phyloP scores from a whole-genome alignment of 2,797 vertebrate genomes.

The Manis crassicaudata region DNA sequence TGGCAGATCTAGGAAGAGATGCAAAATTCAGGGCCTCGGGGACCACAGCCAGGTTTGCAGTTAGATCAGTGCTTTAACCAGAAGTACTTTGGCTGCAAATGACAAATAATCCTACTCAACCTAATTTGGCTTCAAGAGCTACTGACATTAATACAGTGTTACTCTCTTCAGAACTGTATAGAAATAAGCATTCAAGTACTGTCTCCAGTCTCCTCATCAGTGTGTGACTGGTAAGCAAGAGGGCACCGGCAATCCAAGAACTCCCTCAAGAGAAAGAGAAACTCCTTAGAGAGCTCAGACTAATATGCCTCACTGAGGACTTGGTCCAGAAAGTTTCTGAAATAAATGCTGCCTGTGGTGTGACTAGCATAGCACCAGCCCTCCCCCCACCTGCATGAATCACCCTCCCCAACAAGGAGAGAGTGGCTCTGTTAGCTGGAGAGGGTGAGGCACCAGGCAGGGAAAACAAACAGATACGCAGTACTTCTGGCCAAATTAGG shows the following conservation, averaged over 20 bases:
- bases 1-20: neutral
- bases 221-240: neutral
- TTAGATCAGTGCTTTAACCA: neutral
- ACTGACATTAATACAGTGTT: neutral
- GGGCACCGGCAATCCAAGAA: neutral
- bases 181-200: neutral
- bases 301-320: neutral
- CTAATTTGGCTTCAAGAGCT: neutral
- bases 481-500: neutral
- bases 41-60: neutral
- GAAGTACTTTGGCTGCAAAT: neutral
- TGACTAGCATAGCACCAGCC: neutral
- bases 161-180: neutral
- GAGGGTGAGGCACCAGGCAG: no score
- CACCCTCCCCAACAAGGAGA: neutral
- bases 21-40: neutral
- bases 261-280: neutral
- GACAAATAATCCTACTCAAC: neutral
- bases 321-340: neutral
- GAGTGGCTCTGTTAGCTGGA: neutral
- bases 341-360: neutral
- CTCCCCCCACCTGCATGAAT: neutral
- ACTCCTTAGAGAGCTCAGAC: neutral
- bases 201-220: neutral
- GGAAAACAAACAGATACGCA: neutral